These are phyloP conservation scores for Palythoa caribaeorum DNA, from an alignment of 92 coral and sea anemone species.

Conservation along the genomic window DNA sequence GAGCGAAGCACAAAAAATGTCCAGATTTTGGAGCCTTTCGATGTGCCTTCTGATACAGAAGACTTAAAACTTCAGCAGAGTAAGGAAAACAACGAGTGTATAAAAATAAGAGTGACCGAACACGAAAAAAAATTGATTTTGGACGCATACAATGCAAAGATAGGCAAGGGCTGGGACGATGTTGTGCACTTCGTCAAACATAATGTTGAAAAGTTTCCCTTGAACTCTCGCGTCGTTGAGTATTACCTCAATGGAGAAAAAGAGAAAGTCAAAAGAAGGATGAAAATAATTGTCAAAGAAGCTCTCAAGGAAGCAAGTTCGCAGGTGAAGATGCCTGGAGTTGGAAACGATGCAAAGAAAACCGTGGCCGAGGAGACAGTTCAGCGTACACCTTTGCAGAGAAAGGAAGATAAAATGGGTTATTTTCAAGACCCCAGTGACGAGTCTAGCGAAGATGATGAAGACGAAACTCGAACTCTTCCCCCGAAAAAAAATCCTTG, in stretches of 20 bases:
- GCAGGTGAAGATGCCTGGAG: background rate
- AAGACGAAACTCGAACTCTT: background rate
- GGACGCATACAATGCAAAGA: slow-evolving; percentile 14
- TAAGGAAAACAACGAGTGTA: slow-evolving; percentile 4
- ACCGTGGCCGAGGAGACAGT: slow-evolving; percentile 1
- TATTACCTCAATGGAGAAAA: slow-evolving; percentile 13
- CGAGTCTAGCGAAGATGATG: slow-evolving; percentile 12
- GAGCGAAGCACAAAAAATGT: background rate
- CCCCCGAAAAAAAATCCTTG: slow-evolving; percentile 19
- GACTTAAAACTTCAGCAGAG: slow-evolving; percentile 4
- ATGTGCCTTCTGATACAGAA: slow-evolving; percentile 1
- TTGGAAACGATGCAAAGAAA: background rate
- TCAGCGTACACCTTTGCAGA: slow-evolving; percentile 11
- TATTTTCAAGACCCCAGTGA: slow-evolving; percentile 15
- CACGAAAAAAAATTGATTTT: slow-evolving; percentile 28
- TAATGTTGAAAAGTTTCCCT: slow-evolving; percentile 28
- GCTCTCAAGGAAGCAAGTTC: background rate
- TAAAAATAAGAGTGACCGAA: slow-evolving; percentile 37
- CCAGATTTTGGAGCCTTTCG: slow-evolving; percentile 35
- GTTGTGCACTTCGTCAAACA: slow-evolving; percentile 26
- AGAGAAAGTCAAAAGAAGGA: slow-evolving; percentile 22
- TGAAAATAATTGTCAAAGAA: slow-evolving; percentile 25
- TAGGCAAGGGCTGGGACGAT: slow-evolving; percentile 45
- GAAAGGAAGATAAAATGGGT: slow-evolving; percentile 20
- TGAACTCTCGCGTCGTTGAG: slow-evolving; percentile 40